Base-by-base conservation (phyloP, 1,140 invertebrate genomes). In the Leptinotarsa undecemlineata region DNA sequence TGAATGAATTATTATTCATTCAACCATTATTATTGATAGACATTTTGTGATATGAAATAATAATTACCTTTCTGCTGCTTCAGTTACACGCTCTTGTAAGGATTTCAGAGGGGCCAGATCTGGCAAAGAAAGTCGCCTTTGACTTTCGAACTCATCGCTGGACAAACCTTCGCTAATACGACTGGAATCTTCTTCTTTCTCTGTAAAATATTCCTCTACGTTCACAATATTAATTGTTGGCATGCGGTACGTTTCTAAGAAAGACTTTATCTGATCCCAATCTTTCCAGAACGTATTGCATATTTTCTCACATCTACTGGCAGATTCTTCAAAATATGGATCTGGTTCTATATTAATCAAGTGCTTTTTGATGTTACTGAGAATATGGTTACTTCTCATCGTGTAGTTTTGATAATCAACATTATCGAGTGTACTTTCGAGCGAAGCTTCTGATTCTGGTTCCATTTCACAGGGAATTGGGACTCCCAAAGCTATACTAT, bases 351-450 rank as follows among this genome's bases (percentile, higher is more conserved):
- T 64, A 33, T 17, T 17, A 64, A 33, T 15, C 4, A 64, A 20
- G 20, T 64, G 20, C 20, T 64, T 64, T n/a, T 64, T 33, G 14
- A 64, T 64, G 63, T 64, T 21, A 20, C 20, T 33, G 17, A 64
- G 17, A n/a, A 64, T 33, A 19, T 26, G 20, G 14, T 21, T 26
- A 33, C 63, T 64, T 15, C 20, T 17, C n/a, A 64, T 21, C 17
- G 63, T 64, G 21, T 64, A 64, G 11, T 64, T 21, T 19, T 57
- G 51, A n/a, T 57, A 57, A 57, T 57, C 51, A 15, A 57, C 51
- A 57, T 19, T 57, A 57, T 57, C 51, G n/a, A 57, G 4, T 57
- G 51, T 17, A 57, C 33, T 42, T 42, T 42, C 33, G 8, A 42
- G 33, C 2, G 33, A 42, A 42, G 8, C 33, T 42, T 42, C 33